Percentiles rank a stretch among this genome's conserved stretches.
These are phyloP conservation scores for Dromiciops gliroides DNA, from an alignment of 2,113 vertebrate species.

Conservation along the genomic window DNA sequence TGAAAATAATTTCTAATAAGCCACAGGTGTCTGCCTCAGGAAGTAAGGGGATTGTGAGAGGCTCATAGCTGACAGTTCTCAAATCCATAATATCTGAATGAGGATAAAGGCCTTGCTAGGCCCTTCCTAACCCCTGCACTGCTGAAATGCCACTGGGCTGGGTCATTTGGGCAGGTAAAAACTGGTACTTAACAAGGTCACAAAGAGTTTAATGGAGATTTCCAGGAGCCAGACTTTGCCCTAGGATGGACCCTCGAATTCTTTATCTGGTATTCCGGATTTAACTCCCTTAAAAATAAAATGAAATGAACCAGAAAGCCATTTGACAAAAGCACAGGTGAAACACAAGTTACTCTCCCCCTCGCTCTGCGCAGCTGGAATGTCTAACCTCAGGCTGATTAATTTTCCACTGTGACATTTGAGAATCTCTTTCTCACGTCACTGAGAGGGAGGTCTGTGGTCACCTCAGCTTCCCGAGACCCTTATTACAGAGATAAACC, in stretches of 20 bases:
- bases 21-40: neutral
- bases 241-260: constrained; percentile 5
- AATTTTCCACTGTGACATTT: constrained; percentile 66
- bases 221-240: constrained; percentile 13
- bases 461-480: constrained; percentile 11
- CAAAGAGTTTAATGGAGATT: neutral
- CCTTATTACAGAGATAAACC: constrained; percentile 16
- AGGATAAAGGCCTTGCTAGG: neutral
- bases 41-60: neutral
- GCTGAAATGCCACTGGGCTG: neutral
- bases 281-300: constrained; percentile 39
- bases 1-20: neutral
- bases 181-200: neutral
- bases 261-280: neutral
- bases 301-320: neutral
- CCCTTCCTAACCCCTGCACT: neutral
- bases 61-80: neutral
- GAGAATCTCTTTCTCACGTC: constrained; percentile 21
- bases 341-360: constrained; percentile 52
- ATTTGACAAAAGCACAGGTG: constrained; percentile 43
- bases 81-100: neutral
- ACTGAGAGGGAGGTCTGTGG: neutral
- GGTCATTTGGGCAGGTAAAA: neutral
- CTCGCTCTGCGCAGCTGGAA: constrained; percentile 13
- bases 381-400: constrained; percentile 23